These are phyloP conservation scores for Meloidogyne exigua DNA, from an alignment of 1,140 invertebrate genomes.

Conservation along the genomic window DNA sequence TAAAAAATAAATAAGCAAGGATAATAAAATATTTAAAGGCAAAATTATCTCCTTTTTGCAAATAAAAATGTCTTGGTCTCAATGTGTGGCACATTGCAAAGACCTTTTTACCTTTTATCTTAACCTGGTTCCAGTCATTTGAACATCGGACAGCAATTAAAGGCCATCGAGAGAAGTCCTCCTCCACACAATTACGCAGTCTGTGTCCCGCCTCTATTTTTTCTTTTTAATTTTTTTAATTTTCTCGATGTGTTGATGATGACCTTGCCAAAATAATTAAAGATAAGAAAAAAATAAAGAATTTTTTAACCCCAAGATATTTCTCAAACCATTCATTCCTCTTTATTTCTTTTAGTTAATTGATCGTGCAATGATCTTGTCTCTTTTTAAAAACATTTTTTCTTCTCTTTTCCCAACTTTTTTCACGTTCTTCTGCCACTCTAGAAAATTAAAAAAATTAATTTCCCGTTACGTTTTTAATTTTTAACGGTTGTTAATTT, in stretches of 20 bases:
- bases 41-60: neutral
- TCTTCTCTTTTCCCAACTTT: too few species aligned
- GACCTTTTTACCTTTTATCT: neutral
- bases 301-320: too few species aligned
- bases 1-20: too few species aligned
- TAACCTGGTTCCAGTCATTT: slow-evolving; percentile 1
- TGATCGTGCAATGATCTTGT: neutral
- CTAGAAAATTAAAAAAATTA: neutral
- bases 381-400: neutral
- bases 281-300: neutral
- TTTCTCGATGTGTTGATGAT: neutral
- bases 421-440: too few species aligned
- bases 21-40: too few species aligned
- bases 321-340: too few species aligned
- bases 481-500: slow-evolving; percentile 4
- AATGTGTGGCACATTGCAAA: neutral
- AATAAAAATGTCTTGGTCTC: too few species aligned
- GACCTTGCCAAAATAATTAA: slow-evolving; percentile 1
- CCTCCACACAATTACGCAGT: neutral
- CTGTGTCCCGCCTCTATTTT: neutral
- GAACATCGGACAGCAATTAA: neutral
- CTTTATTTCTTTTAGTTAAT: neutral
- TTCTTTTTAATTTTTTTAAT: neutral
- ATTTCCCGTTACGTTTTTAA: slow-evolving; percentile 1
- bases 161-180: neutral